These are phyloP conservation scores for Noctua janthina DNA, from an alignment of 2,888 invertebrate genomes.

Conservation along the genomic window DNA sequence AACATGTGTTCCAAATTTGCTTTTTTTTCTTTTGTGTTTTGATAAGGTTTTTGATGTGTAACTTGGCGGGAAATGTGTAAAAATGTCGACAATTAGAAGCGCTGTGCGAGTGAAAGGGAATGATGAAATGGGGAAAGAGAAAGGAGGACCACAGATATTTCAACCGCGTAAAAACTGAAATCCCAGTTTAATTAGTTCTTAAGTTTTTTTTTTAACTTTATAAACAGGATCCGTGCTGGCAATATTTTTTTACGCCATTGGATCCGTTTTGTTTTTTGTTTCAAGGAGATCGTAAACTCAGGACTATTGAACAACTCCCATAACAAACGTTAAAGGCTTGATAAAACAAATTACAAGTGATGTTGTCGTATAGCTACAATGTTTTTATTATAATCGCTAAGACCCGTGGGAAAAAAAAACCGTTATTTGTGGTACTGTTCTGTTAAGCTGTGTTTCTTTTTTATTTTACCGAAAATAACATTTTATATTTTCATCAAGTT, in stretches of 20 bases:
- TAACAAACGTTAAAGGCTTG: constrained; percentile 76
- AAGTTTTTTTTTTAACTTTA: constrained; percentile 53
- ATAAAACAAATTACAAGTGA: constrained; percentile 77
- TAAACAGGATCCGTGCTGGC: constrained; percentile 59
- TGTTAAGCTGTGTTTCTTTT: constrained; percentile 68
- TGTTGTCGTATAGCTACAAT: constrained; percentile 74
- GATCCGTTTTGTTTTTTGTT: constrained; percentile 56
- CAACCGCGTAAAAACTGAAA: constrained; percentile 41
- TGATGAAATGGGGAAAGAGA: not conserved
- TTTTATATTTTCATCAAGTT: constrained; percentile 61
- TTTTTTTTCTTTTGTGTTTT: constrained; percentile 47
- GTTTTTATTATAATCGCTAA: constrained; percentile 77
- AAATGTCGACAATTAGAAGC: not conserved
- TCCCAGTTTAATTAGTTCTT: constrained; percentile 62
- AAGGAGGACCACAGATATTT: constrained; percentile 30
- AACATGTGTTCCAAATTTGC: constrained; percentile 50
- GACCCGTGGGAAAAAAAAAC: constrained; percentile 70
- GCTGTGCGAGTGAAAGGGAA: constrained; percentile 10
- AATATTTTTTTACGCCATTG: constrained; percentile 65
- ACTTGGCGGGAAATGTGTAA: constrained; percentile 25
- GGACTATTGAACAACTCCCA: constrained; percentile 69
- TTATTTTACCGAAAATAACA: constrained; percentile 57
- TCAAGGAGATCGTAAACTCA: constrained; percentile 81
- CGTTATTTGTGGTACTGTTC: constrained; percentile 81
- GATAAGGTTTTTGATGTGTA: constrained; percentile 23